Evolutionary conservation across 37 sponge, comb jelly and placozoan genomes (phyloP).

Genomic region (Axinella damicornis): DNA sequence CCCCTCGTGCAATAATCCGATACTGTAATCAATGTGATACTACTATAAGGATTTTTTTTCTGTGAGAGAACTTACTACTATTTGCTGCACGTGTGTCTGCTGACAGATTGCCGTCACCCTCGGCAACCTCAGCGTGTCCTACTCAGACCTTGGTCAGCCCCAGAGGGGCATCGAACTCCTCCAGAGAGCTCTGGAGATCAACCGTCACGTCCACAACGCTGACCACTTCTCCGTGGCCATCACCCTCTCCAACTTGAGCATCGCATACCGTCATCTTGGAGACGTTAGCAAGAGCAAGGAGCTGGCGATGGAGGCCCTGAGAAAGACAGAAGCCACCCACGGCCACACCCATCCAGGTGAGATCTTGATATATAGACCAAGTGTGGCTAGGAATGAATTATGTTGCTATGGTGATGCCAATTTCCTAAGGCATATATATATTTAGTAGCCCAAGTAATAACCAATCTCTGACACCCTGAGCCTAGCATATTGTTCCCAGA

Average conservation of each 20-base stretch:
- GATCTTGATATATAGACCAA: no score
- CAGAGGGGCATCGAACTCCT: neutral
- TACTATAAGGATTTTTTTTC: no score
- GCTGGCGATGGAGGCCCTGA: neutral
- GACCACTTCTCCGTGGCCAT: neutral
- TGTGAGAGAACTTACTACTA: neutral
- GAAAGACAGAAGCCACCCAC: neutral
- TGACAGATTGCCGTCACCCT: neutral
- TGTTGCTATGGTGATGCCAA: no score
- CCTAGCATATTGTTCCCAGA: no score
- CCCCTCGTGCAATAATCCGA: no score
- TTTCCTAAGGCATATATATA: no score
- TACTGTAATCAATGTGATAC: no score
- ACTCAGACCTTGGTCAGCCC: neutral
- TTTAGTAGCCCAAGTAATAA: no score
- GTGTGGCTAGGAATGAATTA: no score
- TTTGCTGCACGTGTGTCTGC: neutral
- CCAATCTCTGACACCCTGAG: no score
- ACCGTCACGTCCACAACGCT: neutral
- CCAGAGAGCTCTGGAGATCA: neutral
- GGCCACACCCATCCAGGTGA: slow-evolving; percentile 1
- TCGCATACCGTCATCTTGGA: neutral
- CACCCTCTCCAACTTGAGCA: neutral
- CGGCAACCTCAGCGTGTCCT: neutral
- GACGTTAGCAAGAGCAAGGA: neutral